Conservation (phyloP, 2,113 vertebrate genomes). For the Tetrao urogallus region DNA sequence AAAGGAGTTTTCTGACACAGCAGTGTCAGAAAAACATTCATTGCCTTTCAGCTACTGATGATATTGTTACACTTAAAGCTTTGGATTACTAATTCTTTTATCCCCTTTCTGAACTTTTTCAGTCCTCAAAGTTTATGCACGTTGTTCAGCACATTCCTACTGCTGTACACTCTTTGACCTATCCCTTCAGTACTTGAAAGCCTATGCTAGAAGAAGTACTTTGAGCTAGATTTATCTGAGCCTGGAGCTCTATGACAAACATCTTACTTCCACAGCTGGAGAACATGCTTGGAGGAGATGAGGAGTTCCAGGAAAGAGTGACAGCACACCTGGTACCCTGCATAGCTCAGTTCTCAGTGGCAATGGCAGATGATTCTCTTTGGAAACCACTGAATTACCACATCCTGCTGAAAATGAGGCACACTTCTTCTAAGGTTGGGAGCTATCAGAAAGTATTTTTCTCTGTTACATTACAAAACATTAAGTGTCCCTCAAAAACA, state of each 20-base stretch:
- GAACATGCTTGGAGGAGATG: conserved; percentile 87
- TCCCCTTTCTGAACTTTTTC: not conserved
- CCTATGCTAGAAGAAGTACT: not conserved
- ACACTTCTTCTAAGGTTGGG: conserved; percentile 86
- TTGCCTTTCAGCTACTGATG: not conserved
- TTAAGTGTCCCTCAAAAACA: not conserved
- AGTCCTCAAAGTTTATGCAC: accelerated
- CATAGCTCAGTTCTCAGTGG: conserved; percentile 90
- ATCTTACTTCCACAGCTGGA: conserved; percentile 83
- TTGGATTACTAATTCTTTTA: not conserved
- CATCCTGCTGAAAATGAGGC: conserved; percentile 91
- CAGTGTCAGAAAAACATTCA: not conserved
- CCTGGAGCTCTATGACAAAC: not conserved
- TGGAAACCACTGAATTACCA: conserved; percentile 97
- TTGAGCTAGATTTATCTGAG: not conserved
- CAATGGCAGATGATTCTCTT: conserved; percentile 89
- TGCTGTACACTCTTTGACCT: not conserved
- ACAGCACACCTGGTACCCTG: conserved; percentile 87
- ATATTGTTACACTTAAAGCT: not conserved
- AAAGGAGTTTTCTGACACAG: not conserved
- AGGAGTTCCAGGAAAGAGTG: conserved; percentile 84
- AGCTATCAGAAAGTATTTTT: not conserved
- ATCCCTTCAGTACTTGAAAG: not conserved
- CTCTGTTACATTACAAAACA: not conserved
- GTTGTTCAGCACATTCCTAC: not conserved